Evolutionary conservation across 2,797 vertebrate genomes (phyloP).

Genomic region (Microctenopoma steveboyesi): DNA sequence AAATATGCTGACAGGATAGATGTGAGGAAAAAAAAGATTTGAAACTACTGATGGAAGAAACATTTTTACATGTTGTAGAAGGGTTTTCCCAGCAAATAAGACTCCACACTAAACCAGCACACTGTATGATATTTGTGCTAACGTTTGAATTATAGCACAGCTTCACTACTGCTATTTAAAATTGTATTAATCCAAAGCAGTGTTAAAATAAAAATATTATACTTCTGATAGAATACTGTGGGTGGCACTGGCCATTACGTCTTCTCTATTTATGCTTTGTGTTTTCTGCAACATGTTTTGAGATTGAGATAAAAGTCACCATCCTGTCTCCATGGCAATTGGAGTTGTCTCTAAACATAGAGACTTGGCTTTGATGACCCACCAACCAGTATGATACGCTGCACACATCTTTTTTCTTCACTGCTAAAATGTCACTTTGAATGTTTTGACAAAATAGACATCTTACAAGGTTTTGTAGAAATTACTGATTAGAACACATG

Average conservation of each 20-base stretch:
- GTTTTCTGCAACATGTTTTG: conserved; percentile 39
- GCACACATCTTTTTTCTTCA: conserved; percentile 27
- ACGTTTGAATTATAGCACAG: conserved; percentile 10
- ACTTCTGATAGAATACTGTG: neutral
- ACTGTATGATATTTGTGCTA: neutral
- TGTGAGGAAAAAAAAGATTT: neutral
- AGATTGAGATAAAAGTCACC: conserved; percentile 43
- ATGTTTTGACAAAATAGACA: conserved; percentile 18
- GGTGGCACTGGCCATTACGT: conserved; percentile 15
- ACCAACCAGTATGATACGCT: conserved; percentile 32
- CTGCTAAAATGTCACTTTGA: conserved; percentile 9
- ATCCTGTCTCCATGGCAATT: conserved; percentile 69
- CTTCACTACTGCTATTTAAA: conserved; percentile 1
- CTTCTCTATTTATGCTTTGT: conserved; percentile 35
- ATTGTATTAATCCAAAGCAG: neutral
- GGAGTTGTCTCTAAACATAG: conserved; percentile 43
- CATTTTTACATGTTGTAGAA: neutral
- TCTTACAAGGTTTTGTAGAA: conserved; percentile 1
- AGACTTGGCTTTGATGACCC: conserved; percentile 49
- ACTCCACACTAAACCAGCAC: neutral
- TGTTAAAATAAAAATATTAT: neutral
- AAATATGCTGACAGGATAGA: conserved; percentile 31
- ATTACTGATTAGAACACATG: conserved; percentile 23
- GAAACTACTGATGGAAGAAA: conserved; percentile 11
- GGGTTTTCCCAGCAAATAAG: conserved; percentile 1